A percentile compares a stretch with the other conserved stretches of the same genome.
Conservation (phyloP, 2,113 vertebrate genomes). For the Callaeas wilsoni region DNA sequence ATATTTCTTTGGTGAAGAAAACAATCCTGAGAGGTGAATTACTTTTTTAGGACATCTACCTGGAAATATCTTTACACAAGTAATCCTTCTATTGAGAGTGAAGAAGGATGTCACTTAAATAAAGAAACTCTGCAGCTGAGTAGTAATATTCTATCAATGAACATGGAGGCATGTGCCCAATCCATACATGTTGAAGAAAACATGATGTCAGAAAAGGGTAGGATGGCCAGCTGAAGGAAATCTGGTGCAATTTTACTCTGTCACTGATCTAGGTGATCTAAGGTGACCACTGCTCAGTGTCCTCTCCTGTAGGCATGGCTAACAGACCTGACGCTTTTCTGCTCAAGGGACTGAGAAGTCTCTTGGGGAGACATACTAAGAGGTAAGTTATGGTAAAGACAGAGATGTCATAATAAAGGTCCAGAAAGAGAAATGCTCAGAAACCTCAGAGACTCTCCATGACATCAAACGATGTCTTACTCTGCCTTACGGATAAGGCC, state of each 20-base stretch:
- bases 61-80: background rate
- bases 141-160: background rate
- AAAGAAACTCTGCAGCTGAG: background rate
- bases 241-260: background rate
- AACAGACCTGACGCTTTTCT: background rate
- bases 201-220: background rate
- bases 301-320: background rate
- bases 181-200: background rate
- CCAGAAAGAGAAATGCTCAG: background rate
- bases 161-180: accelerated
- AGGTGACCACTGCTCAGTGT: background rate
- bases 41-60: background rate
- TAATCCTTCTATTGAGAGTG: background rate
- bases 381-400: background rate
- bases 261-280: background rate
- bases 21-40: background rate
- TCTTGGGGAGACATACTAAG: background rate
- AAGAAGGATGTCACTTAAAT: background rate
- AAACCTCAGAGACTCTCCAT: background rate
- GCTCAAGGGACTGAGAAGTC: background rate
- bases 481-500: background rate
- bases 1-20: background rate
- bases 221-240: background rate
- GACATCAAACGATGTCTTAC: background rate
- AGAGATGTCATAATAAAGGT: background rate